Conservation (phyloP, 2,797 vertebrate genomes). For the Antrozous pallidus region DNA sequence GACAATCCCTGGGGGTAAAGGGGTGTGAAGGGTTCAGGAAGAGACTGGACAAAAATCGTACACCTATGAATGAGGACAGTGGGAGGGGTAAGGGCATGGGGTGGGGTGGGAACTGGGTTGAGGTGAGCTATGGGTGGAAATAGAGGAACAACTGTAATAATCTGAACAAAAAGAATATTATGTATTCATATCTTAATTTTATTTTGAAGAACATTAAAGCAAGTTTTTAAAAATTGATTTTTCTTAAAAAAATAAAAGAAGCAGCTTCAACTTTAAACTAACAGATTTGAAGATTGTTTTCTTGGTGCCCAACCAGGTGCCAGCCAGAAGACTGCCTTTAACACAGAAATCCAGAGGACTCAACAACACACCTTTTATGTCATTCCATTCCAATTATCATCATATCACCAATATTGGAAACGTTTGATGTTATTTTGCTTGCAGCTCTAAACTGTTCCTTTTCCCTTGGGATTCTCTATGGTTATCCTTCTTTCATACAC, state of each 20-base stretch:
- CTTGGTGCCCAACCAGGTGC: not conserved
- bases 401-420: not conserved
- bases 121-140: too few species aligned
- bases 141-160: too few species aligned
- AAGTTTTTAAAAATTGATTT: not conserved
- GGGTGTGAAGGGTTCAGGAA: too few species aligned
- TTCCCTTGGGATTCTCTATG: not conserved
- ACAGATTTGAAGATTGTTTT: not conserved
- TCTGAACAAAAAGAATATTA: not conserved
- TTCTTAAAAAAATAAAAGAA: not conserved
- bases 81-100: too few species aligned
- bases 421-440: not conserved
- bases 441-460: not conserved
- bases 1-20: too few species aligned
- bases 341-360: not conserved
- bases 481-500: not conserved
- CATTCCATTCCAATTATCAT: constrained; percentile 9
- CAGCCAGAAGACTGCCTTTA: not conserved
- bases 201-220: not conserved
- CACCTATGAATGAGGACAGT: too few species aligned
- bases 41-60: too few species aligned
- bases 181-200: not conserved
- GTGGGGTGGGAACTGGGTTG: too few species aligned
- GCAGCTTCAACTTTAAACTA: not conserved
- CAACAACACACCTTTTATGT: not conserved